Conservation (phyloP, 1,140 invertebrate genomes). For the Drosophila funebris region DNA sequence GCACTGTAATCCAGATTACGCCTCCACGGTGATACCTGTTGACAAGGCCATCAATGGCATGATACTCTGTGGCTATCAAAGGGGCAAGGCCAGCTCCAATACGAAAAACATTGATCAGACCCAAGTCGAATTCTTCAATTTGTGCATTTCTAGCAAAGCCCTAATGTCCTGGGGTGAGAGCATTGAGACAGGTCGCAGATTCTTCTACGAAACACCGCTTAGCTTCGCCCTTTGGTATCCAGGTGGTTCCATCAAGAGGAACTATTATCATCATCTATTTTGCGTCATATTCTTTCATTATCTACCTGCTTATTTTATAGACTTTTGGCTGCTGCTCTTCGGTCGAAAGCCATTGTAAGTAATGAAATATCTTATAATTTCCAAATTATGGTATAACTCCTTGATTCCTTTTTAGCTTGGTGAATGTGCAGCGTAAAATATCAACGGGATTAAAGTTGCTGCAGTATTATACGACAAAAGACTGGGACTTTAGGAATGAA, state of each 20-base stretch:
- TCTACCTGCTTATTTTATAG: constrained; percentile 92
- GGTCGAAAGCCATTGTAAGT: constrained; percentile 92
- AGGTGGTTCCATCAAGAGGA: constrained; percentile 89
- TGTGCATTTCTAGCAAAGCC: constrained; percentile 86
- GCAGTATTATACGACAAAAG: constrained; percentile 93
- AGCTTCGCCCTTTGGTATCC: constrained; percentile 92
- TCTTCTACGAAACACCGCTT: constrained; percentile 87
- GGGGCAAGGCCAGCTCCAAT: constrained; percentile 82
- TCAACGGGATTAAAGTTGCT: constrained; percentile 87
- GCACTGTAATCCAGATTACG: constrained; percentile 86
- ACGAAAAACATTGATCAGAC: constrained; percentile 47
- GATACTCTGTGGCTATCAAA: constrained; percentile 89
- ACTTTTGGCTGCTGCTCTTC: constrained; percentile 87
- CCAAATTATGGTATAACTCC: background rate
- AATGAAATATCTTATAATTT: background rate
- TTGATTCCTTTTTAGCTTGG: constrained; percentile 85
- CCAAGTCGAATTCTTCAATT: constrained; percentile 85
- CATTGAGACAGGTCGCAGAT: constrained; percentile 87
- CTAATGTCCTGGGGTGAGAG: constrained; percentile 91
- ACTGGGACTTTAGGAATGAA: constrained; percentile 92
- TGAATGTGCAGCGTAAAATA: constrained; percentile 88
- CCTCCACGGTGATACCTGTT: constrained; percentile 91
- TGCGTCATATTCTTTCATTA: constrained; percentile 90
- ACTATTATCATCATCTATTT: constrained; percentile 87
- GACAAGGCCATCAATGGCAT: constrained; percentile 92